Conservation (phyloP, 2,113 vertebrate genomes). For the Tragelaphus strepsiceros region DNA sequence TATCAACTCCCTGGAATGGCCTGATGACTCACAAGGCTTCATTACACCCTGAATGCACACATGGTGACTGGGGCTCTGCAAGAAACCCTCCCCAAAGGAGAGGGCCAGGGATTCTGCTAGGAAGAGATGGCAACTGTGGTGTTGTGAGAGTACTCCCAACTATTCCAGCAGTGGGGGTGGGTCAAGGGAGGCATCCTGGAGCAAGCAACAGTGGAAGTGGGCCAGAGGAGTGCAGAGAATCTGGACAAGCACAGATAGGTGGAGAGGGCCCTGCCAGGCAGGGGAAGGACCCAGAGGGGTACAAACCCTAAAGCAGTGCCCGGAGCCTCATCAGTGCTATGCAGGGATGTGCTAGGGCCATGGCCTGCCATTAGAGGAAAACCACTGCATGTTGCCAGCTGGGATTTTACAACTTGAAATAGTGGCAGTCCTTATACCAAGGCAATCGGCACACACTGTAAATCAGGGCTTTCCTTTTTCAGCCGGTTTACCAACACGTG, state of each 20-base stretch:
- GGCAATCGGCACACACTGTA: neutral
- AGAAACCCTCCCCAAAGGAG: accelerated
- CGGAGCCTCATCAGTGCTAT: accelerated
- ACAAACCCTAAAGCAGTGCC: neutral
- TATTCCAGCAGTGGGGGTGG: neutral
- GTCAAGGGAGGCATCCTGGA: neutral
- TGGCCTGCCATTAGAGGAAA: neutral
- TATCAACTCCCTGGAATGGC: accelerated
- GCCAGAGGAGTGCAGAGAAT: neutral
- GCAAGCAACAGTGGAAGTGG: accelerated
- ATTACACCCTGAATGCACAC: neutral
- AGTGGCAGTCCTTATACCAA: neutral
- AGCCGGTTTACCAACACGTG: neutral
- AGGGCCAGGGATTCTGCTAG: neutral
- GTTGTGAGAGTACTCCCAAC: neutral
- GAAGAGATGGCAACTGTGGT: neutral
- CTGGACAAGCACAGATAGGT: neutral
- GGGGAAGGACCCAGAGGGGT: neutral
- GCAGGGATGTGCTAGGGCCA: neutral
- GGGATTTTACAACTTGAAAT: neutral
- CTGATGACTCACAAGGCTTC: neutral
- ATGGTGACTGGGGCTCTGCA: neutral
- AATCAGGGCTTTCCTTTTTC: neutral
- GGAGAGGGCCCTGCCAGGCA: neutral
- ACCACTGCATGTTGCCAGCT: neutral